These are phyloP conservation scores for Petrocephalus zakoni DNA, from an alignment of 2,113 vertebrate species.

Conservation along the genomic window DNA sequence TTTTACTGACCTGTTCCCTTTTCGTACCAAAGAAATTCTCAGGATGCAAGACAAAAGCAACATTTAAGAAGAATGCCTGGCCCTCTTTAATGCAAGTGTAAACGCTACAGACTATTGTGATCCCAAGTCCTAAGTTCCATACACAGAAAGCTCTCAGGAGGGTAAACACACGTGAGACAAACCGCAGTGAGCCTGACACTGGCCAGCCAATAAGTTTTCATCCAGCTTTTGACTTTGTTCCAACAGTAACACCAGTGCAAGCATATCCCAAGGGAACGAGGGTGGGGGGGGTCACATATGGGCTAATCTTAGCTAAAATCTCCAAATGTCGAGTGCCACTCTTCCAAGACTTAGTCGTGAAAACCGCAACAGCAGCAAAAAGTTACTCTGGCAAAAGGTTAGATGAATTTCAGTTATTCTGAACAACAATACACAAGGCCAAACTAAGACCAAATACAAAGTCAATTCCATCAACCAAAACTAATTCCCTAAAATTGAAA, in stretches of 20 bases:
- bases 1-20: background rate
- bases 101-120: background rate
- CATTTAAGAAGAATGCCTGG: background rate
- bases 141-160: background rate
- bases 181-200: background rate
- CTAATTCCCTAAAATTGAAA: background rate
- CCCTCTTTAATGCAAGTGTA: background rate
- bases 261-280: conserved; percentile 22
- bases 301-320: conserved; percentile 42
- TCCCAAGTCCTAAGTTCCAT: background rate
- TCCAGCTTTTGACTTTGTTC: background rate
- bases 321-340: conserved; percentile 33
- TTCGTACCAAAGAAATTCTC: background rate
- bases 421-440: background rate
- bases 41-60: background rate
- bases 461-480: background rate
- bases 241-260: background rate
- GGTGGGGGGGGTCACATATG: conserved; percentile 64
- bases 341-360: background rate
- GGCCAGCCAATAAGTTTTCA: background rate
- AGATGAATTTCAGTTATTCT: background rate
- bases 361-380: background rate
- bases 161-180: background rate
- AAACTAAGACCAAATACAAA: background rate
- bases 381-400: background rate